Conservation (phyloP, 2,113 vertebrate genomes). For the Callorhinus ursinus region DNA sequence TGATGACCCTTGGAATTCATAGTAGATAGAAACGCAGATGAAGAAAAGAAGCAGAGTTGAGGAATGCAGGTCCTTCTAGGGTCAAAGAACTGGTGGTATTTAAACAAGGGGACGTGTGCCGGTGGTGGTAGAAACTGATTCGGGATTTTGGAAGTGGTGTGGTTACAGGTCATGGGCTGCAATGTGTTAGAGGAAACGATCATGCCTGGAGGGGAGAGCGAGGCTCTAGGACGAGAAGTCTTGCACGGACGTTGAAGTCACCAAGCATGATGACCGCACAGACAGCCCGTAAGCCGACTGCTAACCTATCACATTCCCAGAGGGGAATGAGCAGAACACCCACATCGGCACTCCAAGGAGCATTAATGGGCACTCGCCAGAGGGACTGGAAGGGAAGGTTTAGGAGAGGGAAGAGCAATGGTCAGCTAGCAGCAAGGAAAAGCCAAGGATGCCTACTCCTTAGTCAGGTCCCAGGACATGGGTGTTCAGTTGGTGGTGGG, state of each 20-base stretch:
- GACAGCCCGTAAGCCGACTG: not conserved
- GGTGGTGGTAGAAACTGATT: not conserved
- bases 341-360: not conserved
- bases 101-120: not conserved
- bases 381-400: not conserved
- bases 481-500: too few relatives aligned
- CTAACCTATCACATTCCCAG: not conserved
- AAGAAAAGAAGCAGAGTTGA: not conserved
- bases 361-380: too few relatives aligned
- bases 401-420: not conserved
- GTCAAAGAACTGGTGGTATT: not conserved
- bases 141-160: not conserved
- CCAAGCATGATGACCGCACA: not conserved
- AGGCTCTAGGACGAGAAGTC: rapidly evolving
- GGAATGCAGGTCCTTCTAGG: not conserved
- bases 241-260: too few relatives aligned
- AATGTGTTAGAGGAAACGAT: not conserved
- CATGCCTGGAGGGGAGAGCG: not conserved
- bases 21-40: not conserved
- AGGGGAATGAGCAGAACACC: not conserved
- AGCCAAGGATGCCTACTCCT: not conserved
- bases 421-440: not conserved
- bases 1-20: not conserved
- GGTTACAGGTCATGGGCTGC: too few relatives aligned
- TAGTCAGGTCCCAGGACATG: too few relatives aligned